Conservation (phyloP, 2,113 vertebrate species). For the Psammodynastes pulverulentus region DNA sequence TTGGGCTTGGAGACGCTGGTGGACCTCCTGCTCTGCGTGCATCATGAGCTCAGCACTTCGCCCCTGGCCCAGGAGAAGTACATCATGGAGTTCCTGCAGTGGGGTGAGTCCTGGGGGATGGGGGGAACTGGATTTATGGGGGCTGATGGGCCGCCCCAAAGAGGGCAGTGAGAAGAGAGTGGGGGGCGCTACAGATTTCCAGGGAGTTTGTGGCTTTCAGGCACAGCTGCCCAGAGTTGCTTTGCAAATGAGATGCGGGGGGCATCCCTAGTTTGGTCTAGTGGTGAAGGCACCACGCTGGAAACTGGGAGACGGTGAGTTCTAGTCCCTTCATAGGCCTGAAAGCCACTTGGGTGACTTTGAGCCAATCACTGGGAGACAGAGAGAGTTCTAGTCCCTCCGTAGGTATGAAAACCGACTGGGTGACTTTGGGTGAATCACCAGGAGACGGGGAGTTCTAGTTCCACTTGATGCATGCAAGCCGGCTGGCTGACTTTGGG, state of each 20-base stretch:
- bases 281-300: neutral
- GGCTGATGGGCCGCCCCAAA: neutral
- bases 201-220: neutral
- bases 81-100: slow-evolving; percentile 76
- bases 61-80: slow-evolving; percentile 74
- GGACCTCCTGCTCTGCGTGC: slow-evolving; percentile 82
- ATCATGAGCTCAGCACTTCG: slow-evolving; percentile 77
- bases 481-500: neutral
- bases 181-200: neutral
- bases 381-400: neutral
- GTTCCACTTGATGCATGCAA: neutral
- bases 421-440: rapidly evolving
- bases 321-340: neutral
- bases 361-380: neutral
- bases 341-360: neutral
- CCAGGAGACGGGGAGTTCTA: neutral
- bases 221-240: neutral
- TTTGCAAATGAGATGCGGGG: neutral
- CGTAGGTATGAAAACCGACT: neutral
- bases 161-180: neutral
- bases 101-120: slow-evolving; percentile 74
- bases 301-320: neutral
- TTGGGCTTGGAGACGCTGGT: slow-evolving; percentile 79
- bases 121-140: neutral
- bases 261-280: neutral